A percentile compares a stretch with the other conserved stretches of the same genome.
phyloP scores from a whole-genome alignment of 2,113 vertebrate genomes.

The Gorsachius goisagi region DNA sequence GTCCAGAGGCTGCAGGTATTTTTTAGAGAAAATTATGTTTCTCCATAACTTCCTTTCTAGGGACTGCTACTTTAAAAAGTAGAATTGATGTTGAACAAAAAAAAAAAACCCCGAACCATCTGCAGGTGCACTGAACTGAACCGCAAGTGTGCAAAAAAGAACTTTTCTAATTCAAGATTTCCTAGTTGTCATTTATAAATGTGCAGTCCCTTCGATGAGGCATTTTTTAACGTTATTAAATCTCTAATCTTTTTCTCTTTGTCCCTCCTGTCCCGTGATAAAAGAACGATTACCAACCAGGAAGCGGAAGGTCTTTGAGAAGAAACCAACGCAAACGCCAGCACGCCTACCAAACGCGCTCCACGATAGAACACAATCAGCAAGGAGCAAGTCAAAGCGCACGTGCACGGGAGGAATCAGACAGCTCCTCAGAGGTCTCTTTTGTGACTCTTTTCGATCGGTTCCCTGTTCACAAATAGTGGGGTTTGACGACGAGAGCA shows the following conservation, averaged over 20 bases:
- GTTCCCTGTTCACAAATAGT: background rate
- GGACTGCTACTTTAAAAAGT: background rate
- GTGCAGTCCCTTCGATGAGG: background rate
- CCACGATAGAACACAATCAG: constrained; percentile 83
- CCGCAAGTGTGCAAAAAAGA: fast-evolving
- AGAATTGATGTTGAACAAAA: background rate
- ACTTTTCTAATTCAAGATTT: background rate
- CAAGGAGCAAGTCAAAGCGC: constrained; percentile 67
- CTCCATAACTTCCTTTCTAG: background rate
- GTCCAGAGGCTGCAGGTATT: background rate
- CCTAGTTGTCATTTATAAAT: background rate
- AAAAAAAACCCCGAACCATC: background rate
- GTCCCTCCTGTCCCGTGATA: background rate
- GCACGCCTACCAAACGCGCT: constrained; percentile 93
- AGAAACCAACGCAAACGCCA: constrained; percentile 84
- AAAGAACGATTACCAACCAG: constrained; percentile 78
- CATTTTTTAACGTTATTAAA: background rate
- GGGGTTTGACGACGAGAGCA: background rate
- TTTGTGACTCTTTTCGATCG: background rate
- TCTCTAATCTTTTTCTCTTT: background rate
- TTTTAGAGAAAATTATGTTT: fast-evolving
- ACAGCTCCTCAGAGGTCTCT: constrained; percentile 86
- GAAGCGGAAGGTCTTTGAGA: constrained; percentile 80
- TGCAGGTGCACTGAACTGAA: background rate
- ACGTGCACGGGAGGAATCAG: constrained; percentile 75